phyloP scores from a whole-genome alignment of 2,888 invertebrate species.

The Pegoplata infirma region DNA sequence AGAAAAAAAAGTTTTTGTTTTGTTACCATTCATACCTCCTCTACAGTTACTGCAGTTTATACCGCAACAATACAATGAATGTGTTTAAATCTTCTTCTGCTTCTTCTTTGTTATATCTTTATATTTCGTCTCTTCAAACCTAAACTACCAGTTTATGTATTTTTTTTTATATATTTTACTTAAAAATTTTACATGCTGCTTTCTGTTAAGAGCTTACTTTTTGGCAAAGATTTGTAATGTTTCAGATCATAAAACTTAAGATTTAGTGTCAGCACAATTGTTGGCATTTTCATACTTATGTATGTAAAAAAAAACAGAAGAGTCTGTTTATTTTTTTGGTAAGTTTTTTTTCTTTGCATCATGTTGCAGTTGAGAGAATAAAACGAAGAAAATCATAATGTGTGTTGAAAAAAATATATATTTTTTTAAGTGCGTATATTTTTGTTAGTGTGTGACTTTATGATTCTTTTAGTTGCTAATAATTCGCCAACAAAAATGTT shows the following conservation, averaged over 20 bases:
- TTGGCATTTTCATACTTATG: constrained; percentile 40
- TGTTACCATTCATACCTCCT: constrained; percentile 13
- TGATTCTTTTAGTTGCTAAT: constrained; percentile 23
- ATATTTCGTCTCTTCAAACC: not conserved
- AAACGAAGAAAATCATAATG: not conserved
- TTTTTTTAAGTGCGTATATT: constrained; percentile 27
- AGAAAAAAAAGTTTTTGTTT: constrained; percentile 37
- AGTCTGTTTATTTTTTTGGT: no score
- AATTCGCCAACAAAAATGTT: not conserved
- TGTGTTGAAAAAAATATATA: constrained; percentile 15
- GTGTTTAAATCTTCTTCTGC: constrained; percentile 3
- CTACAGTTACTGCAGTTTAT: constrained; percentile 13
- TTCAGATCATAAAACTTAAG: constrained; percentile 62
- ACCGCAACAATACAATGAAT: constrained; percentile 14
- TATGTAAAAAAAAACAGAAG: not conserved
- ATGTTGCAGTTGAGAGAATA: constrained; percentile 1
- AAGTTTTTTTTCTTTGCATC: not conserved
- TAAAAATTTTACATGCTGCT: not conserved
- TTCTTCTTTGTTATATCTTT: no score
- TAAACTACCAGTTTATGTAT: not conserved
- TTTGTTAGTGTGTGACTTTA: constrained; percentile 22
- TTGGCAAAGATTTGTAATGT: constrained; percentile 58
- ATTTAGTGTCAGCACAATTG: constrained; percentile 61
- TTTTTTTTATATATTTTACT: not conserved
- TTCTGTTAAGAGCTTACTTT: constrained; percentile 34